A percentile compares a stretch with the other conserved stretches of the same genome.
Evolutionary conservation across 2,113 vertebrate species (phyloP).

Genomic region (Caretta caretta): DNA sequence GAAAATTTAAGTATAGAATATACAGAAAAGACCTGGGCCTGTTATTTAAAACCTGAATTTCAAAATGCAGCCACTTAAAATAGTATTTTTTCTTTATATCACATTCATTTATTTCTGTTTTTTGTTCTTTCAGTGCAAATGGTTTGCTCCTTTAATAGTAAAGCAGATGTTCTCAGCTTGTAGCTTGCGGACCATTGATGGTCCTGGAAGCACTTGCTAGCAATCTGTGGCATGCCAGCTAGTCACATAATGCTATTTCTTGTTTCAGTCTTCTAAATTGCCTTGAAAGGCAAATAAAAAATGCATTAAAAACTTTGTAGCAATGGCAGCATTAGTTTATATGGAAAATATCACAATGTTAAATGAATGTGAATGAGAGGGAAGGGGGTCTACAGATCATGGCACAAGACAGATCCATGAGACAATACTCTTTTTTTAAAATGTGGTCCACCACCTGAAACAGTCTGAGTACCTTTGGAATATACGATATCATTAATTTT

Average conservation of each 20-base stretch:
- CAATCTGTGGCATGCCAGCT: background rate
- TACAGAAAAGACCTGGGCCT: background rate
- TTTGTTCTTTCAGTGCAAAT: background rate
- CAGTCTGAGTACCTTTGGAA: background rate
- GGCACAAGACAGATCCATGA: background rate
- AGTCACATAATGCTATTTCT: background rate
- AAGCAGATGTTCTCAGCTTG: background rate
- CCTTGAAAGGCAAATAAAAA: slow-evolving; percentile 47
- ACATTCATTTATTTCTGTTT: background rate
- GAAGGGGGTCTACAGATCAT: background rate
- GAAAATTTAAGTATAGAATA: background rate
- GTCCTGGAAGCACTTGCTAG: background rate
- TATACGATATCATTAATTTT: background rate
- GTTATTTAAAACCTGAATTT: background rate
- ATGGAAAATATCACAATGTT: background rate
- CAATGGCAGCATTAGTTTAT: too few species aligned
- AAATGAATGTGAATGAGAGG: background rate
- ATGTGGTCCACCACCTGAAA: background rate
- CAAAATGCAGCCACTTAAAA: background rate
- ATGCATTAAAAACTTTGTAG: background rate
- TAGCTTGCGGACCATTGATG: background rate
- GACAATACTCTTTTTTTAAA: background rate
- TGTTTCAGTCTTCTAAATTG: background rate
- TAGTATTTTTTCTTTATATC: background rate
- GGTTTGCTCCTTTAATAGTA: background rate